phyloP scores from a whole-genome alignment of 2,888 invertebrate species.

The Heteromurus nitidus region DNA sequence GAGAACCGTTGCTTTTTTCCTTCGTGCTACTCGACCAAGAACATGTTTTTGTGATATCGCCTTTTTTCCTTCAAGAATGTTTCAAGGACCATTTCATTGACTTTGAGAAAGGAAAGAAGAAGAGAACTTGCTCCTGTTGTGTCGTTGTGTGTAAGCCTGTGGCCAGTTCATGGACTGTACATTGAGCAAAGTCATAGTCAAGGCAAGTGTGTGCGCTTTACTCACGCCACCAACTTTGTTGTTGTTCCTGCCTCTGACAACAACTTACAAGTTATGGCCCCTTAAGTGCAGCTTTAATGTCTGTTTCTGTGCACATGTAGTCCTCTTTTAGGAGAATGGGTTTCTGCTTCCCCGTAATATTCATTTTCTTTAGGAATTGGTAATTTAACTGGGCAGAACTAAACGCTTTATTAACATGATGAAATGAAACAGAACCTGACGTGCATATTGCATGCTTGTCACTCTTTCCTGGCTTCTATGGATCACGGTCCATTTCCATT shows the following conservation, averaged over 20 bases:
- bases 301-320: background rate
- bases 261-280: constrained; percentile 45
- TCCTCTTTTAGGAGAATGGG: too few species aligned
- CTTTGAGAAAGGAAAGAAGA: too few species aligned
- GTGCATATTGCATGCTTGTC: constrained; percentile 43
- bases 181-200: constrained; percentile 38
- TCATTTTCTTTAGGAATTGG: background rate
- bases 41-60: too few species aligned
- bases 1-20: too few species aligned
- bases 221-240: background rate
- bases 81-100: constrained; percentile 55
- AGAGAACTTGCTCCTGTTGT: constrained; percentile 29
- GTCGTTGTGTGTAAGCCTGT: constrained; percentile 5
- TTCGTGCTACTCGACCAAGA: too few species aligned
- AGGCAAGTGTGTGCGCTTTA: constrained; percentile 1
- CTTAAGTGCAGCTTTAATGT: background rate
- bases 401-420: background rate
- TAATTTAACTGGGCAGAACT: constrained; percentile 1
- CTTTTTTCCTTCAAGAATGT: constrained; percentile 4
- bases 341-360: too few species aligned
- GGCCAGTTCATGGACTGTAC: constrained; percentile 34
- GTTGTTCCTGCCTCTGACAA: constrained; percentile 34
- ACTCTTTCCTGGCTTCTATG: background rate
- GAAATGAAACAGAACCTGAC: constrained; percentile 51
- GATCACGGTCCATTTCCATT: constrained; percentile 21